Base-by-base conservation (phyloP, 2,888 invertebrate genomes). In the Notodonta ziczac region DNA sequence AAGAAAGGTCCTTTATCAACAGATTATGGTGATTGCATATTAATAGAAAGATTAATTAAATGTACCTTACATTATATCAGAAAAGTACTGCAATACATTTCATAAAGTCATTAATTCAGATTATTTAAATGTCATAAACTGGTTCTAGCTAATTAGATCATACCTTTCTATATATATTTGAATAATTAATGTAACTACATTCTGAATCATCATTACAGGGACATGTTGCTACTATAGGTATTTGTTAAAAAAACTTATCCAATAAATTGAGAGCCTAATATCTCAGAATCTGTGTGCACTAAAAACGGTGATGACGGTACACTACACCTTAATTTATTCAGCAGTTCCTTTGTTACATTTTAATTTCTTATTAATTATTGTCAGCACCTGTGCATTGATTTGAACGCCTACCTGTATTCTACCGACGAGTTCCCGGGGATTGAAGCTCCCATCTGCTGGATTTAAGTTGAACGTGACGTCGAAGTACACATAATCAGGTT, bases 381-480 rank as follows among this genome's bases (percentile, higher is more conserved):
- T 10, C 32, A 52, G 5, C 4, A 24, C 16, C 24, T 24, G 51
- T 32, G 16, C 5, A 24, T 32, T 24, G 10, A 24, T 1, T 5
- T 4, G 6, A 4, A 52, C 12, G 54, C 54, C 12, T 82, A 93
- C 93, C 88, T 93, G 93, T 78, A 93, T 93, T 68, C 91, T 84
- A 24, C 82, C 83, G 32, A 91, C 78, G 48, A 92, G 81, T 73
- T 93, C 93, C 56, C 84, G 81, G 16, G 90, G 88, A 80, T 88
- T 90, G 65, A 84, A 90, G 76, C 84, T 89, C 48, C 88, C 89
- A 75, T 93, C 91, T 69, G 84, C 82, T 70, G 91, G 86, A 82
- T 87, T 90, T 72, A 92, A 80, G 80, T 92, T 92, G 70, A 91
- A 92, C 63, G 82, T 83, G 72, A 93, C 88, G 78, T 91, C 85